Conservation (phyloP, 2,888 invertebrate species). For the Diaperis boleti region DNA sequence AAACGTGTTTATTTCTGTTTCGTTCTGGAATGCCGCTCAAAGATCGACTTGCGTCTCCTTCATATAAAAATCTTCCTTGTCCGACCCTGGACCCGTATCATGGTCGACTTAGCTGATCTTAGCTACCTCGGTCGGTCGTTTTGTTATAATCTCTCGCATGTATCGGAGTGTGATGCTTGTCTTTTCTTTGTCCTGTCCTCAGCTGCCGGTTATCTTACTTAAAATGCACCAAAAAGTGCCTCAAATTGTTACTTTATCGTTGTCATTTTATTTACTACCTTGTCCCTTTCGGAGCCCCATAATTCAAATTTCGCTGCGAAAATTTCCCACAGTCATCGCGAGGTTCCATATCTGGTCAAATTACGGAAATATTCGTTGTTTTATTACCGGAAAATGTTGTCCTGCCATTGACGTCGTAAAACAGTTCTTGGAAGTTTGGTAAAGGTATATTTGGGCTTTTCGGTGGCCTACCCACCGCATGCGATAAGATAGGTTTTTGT, state of each 20-base stretch:
- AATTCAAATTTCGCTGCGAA: slow-evolving; percentile 24
- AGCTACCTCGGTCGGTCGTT: slow-evolving; percentile 52
- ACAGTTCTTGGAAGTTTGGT: slow-evolving; percentile 23
- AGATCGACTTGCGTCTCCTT: background rate
- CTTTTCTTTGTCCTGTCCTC: slow-evolving; percentile 50
- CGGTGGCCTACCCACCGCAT: slow-evolving; percentile 17
- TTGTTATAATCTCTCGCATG: slow-evolving; percentile 52
- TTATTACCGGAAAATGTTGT: slow-evolving; percentile 35
- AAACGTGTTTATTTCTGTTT: too few species aligned
- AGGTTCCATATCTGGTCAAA: background rate
- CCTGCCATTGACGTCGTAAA: slow-evolving; percentile 26
- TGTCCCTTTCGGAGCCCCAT: background rate
- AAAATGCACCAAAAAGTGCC: slow-evolving; percentile 48
- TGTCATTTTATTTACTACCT: slow-evolving; percentile 37
- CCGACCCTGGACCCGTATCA: slow-evolving; percentile 46
- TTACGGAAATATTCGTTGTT: slow-evolving; percentile 23
- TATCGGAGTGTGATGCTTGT: slow-evolving; percentile 51
- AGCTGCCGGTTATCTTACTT: slow-evolving; percentile 50
- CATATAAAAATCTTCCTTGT: slow-evolving; percentile 11
- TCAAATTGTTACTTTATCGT: slow-evolving; percentile 44
- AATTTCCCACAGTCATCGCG: slow-evolving; percentile 17
- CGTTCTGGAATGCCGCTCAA: background rate
- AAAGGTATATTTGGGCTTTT: slow-evolving; percentile 9
- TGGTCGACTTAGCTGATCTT: slow-evolving; percentile 55
- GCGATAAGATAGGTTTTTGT: slow-evolving; percentile 32